Percentiles rank a stretch among this genome's conserved stretches.
phyloP scores from a whole-genome alignment of 1,140 invertebrate genomes.

The Pseudomyrmex gracilis region DNA sequence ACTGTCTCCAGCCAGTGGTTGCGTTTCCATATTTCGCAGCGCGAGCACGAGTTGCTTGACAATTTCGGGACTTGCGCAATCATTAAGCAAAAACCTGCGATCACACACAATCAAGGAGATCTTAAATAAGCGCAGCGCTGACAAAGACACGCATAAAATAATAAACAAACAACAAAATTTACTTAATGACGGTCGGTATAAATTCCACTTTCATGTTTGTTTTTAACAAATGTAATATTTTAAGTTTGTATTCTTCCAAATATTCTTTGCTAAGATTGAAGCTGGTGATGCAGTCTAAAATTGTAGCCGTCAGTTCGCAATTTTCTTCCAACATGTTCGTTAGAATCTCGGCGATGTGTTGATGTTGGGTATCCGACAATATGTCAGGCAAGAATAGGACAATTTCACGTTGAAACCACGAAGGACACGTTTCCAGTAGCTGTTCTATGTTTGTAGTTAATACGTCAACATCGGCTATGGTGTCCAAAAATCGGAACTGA shows the following conservation, averaged over 20 bases:
- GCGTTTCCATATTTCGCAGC: constrained; percentile 78
- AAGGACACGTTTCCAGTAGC: constrained; percentile 79
- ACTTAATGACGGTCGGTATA: constrained; percentile 80
- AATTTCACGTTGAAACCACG: constrained; percentile 82
- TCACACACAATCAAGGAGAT: constrained; percentile 42
- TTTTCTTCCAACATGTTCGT: constrained; percentile 79
- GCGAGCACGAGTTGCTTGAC: constrained; percentile 77
- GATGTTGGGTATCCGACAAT: constrained; percentile 80
- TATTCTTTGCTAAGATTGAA: constrained; percentile 80
- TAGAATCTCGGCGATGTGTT: constrained; percentile 78
- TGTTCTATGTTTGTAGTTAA: constrained; percentile 77
- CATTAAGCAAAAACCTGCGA: constrained; percentile 78
- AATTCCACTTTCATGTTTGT: constrained; percentile 69
- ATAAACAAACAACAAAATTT: constrained; percentile 45
- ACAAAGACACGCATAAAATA: not conserved
- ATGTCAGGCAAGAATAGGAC: constrained; percentile 82
- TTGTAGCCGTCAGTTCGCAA: constrained; percentile 75
- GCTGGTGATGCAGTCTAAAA: constrained; percentile 80
- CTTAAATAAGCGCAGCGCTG: not conserved
- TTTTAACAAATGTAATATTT: constrained; percentile 77
- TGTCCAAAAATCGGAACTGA: constrained; percentile 82
- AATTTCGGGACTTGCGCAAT: constrained; percentile 67
- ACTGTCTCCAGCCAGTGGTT: constrained; percentile 75
- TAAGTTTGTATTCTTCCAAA: constrained; percentile 77
- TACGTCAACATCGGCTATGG: constrained; percentile 72